Conservation (phyloP, 2,888 invertebrate species). For the Microplitis manilae region DNA sequence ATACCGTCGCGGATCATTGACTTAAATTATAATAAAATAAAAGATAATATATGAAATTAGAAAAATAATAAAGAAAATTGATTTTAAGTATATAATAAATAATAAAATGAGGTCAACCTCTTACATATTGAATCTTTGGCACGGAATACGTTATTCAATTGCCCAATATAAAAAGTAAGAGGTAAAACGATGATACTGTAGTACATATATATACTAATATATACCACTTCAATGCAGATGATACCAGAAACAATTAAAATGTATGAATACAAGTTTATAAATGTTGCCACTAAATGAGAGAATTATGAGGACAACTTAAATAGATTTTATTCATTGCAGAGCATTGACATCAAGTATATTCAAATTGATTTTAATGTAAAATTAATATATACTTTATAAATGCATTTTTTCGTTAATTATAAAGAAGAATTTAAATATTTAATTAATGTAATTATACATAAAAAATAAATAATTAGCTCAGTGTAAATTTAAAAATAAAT, state of each 20-base stretch:
- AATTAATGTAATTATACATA: too few species aligned
- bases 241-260: background rate
- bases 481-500: too few species aligned
- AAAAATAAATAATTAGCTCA: too few species aligned
- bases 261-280: background rate
- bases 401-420: background rate
- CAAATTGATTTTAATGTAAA: background rate
- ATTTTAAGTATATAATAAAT: background rate
- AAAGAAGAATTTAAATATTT: too few species aligned
- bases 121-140: background rate
- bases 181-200: background rate
- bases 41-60: background rate
- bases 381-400: background rate
- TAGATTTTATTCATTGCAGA: background rate
- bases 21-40: background rate
- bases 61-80: background rate
- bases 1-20: conserved; percentile 3
- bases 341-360: background rate
- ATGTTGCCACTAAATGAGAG: background rate
- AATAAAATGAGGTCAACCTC: background rate
- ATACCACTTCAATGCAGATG: background rate
- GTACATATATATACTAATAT: background rate
- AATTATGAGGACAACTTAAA: background rate
- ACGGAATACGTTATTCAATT: background rate
- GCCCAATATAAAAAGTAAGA: background rate